Evolutionary conservation across 2,888 invertebrate genomes (phyloP).

Genomic region (Dorcus hopei): DNA sequence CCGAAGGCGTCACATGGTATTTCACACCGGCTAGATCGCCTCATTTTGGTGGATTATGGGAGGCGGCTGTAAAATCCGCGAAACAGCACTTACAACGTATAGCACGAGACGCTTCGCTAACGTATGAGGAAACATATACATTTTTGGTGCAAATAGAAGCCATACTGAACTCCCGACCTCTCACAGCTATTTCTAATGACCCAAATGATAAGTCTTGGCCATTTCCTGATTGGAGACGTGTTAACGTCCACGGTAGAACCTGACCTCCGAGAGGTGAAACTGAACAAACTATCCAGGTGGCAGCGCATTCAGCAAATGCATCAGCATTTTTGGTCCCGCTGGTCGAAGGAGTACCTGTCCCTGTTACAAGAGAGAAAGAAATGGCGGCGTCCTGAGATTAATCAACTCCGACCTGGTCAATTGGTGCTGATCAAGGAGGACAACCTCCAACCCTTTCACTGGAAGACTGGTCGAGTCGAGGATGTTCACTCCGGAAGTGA

Average conservation of each 20-base stretch:
- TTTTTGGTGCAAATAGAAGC: slow-evolving; percentile 26
- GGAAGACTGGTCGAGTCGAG: slow-evolving; percentile 10
- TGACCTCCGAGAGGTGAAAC: no score
- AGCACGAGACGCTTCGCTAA: slow-evolving; percentile 4
- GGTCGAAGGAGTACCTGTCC: slow-evolving; percentile 27
- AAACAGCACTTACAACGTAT: slow-evolving; percentile 7
- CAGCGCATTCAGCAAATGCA: slow-evolving; percentile 20
- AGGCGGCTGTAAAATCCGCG: slow-evolving; percentile 14
- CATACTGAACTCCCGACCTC: slow-evolving; percentile 29
- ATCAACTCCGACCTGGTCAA: background rate
- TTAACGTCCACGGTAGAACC: slow-evolving; percentile 13
- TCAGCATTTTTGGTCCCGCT: slow-evolving; percentile 25
- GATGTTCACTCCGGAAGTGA: slow-evolving; percentile 1
- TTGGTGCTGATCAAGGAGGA: slow-evolving; percentile 18
- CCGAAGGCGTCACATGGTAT: background rate
- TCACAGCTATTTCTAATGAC: slow-evolving; percentile 25
- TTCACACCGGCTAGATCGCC: slow-evolving; percentile 15
- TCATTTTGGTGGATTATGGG: slow-evolving; percentile 19
- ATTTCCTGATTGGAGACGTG: slow-evolving; percentile 29
- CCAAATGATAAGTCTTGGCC: slow-evolving; percentile 29
- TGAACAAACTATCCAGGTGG: slow-evolving; percentile 21
- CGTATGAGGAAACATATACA: slow-evolving; percentile 17
- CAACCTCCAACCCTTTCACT: slow-evolving; percentile 17
- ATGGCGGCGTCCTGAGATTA: slow-evolving; percentile 11
- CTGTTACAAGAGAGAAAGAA: slow-evolving; percentile 23